These are phyloP conservation scores for Euwallacea similis DNA, from an alignment of 1,140 invertebrate species.

Conservation along the genomic window DNA sequence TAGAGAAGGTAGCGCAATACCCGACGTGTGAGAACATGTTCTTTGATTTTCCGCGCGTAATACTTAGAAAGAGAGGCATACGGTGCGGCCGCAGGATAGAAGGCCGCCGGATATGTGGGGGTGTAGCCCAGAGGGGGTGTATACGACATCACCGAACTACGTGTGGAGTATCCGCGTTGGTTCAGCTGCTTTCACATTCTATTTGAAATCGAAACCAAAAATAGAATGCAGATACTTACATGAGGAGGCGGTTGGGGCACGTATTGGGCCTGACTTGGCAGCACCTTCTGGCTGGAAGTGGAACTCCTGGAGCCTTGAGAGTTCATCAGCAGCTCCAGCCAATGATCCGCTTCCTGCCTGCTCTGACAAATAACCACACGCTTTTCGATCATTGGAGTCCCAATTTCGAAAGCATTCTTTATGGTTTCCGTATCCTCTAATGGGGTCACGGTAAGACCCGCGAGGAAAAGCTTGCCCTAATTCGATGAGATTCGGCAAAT, in stretches of 20 bases:
- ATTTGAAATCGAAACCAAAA: not conserved
- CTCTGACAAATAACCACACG: constrained; percentile 85
- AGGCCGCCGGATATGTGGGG: constrained; percentile 62
- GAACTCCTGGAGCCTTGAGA: constrained; percentile 52
- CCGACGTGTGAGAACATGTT: constrained; percentile 68
- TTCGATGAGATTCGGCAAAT: not conserved
- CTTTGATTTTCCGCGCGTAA: constrained; percentile 71
- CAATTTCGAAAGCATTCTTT: constrained; percentile 92
- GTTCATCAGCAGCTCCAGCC: constrained; percentile 78
- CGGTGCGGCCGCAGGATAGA: constrained; percentile 67
- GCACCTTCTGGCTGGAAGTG: constrained; percentile 53
- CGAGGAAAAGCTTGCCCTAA: constrained; percentile 86
- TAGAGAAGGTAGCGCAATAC: constrained; percentile 75
- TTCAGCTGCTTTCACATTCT: constrained; percentile 43
- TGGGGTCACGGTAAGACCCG: constrained; percentile 76
- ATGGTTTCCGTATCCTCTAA: constrained; percentile 77
- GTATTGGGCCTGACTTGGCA: constrained; percentile 52
- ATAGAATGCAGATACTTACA: constrained; percentile 55
- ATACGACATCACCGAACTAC: constrained; percentile 56
- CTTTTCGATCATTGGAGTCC: constrained; percentile 86
- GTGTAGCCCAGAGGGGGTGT: constrained; percentile 57
- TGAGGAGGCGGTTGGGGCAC: constrained; percentile 58
- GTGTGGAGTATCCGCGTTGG: constrained; percentile 57
- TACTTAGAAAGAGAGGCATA: constrained; percentile 73
- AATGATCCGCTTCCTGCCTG: constrained; percentile 80